These are phyloP conservation scores for Smithornis capensis DNA, from an alignment of 2,113 vertebrate species.

Conservation along the genomic window DNA sequence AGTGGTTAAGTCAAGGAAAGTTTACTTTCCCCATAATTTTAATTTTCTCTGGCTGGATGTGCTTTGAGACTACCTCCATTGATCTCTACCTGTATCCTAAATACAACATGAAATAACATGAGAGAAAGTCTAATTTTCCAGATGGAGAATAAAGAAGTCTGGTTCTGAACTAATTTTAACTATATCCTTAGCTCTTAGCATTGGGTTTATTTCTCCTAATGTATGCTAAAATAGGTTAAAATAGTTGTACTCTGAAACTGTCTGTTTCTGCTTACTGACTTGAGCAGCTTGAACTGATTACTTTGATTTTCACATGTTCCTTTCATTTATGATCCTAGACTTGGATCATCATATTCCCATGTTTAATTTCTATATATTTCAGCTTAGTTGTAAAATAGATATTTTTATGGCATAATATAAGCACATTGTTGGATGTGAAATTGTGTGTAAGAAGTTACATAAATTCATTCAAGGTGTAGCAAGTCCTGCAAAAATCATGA, in stretches of 20 bases:
- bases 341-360: not conserved
- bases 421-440: not conserved
- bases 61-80: not conserved
- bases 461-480: not conserved
- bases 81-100: not conserved
- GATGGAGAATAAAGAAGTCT: not conserved
- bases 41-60: not conserved
- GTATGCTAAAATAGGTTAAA: not conserved
- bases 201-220: not conserved
- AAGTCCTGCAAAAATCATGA: not conserved
- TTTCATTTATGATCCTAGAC: not conserved
- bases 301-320: not conserved
- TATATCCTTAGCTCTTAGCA: not conserved
- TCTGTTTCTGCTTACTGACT: not conserved
- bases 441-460: not conserved
- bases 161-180: not conserved
- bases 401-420: not conserved
- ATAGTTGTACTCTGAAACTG: not conserved
- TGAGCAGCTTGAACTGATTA: not conserved
- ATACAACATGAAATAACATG: not conserved
- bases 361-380: not conserved
- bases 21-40: not conserved
- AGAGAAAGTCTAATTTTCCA: not conserved
- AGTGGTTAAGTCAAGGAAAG: not conserved
- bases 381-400: not conserved